phyloP scores from a whole-genome alignment of 2,888 invertebrate genomes.

The Pheosia tremula region DNA sequence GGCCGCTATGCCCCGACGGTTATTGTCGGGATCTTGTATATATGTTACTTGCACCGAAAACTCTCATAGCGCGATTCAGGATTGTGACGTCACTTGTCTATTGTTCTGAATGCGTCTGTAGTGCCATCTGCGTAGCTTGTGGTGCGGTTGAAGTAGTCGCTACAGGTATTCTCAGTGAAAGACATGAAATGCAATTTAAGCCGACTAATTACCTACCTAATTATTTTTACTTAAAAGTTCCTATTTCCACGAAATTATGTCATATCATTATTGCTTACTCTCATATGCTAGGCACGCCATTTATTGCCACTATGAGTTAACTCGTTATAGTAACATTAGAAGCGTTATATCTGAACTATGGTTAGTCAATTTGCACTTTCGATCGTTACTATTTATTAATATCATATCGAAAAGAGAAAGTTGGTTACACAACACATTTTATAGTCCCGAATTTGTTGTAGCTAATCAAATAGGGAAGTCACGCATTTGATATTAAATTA shows the following conservation, averaged over 20 bases:
- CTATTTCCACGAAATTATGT: constrained; percentile 4
- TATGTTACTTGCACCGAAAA: too few species aligned
- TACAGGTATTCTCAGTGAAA: too few species aligned
- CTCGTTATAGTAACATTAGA: not conserved
- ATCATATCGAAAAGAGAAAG: constrained; percentile 40
- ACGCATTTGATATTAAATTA: constrained; percentile 29
- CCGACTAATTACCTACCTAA: too few species aligned
- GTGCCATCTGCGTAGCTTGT: too few species aligned
- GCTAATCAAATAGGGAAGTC: constrained; percentile 25
- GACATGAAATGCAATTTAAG: too few species aligned
- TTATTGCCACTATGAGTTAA: not conserved
- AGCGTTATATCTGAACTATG: not conserved
- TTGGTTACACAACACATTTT: constrained; percentile 37
- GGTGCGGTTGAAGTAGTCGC: too few species aligned
- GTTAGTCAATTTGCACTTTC: constrained; percentile 17
- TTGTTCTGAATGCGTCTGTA: too few species aligned
- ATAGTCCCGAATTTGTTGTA: constrained; percentile 31
- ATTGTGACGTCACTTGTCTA: too few species aligned
- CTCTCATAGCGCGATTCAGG: too few species aligned
- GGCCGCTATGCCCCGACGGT: too few species aligned
- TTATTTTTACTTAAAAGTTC: not conserved
- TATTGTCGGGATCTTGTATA: too few species aligned
- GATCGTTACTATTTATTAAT: constrained; percentile 20
- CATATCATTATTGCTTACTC: not conserved
- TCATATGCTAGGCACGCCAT: not conserved